Evolutionary conservation across 53 echinoderm and acorn worm species (phyloP), one percentile per base, ranked within the genome.

Genomic region (Pentamera pediparva): DNA sequence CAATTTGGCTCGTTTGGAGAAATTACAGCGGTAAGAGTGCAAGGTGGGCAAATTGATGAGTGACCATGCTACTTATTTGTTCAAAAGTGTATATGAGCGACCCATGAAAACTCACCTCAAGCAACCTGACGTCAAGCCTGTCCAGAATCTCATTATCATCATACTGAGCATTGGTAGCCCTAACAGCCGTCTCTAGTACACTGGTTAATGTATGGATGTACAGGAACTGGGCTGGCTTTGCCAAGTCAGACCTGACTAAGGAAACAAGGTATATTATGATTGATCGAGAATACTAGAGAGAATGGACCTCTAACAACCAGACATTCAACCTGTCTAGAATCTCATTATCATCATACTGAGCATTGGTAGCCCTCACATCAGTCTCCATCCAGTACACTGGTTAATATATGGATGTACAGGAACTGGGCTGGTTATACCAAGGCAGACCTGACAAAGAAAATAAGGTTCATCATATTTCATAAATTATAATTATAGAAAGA

Each of bases 131-230:
- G 71, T 96, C 96, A 26, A 96, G 56, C 31, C 96, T 71, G 38
- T 88, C 85, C 51, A 96, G 85, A 20, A 91, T 96, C 32, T 91
- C 96, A 0, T 74, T 60, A 61, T 96, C 96, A 63, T 96, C 96
- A 59, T 79, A 96, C 74, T 96, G 96, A 13, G 96, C 96, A 64
- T 96, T 96, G 70, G 90, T 96, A 8, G 87, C 94, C 27, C 96
- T 79, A 35, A 96, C 82, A 9, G 95, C 95, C 2, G 96, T 96
- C 81, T 96, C 96, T 35, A 96, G 47, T 30, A 91, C 88, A 57
- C 96, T 91, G 0, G 88, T 91, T 41, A 96, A 39, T 39, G 91
- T 96, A 77, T 96, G 96, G 11, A 96, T 75, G 43, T 91, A 96
- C 39, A 96, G 81, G 39, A 84, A 81, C 41, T 81, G 88, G 32